A percentile compares a stretch with the other conserved stretches of the same genome.
Conservation (phyloP, 2,888 invertebrate species). For the Limnephilus marmoratus region DNA sequence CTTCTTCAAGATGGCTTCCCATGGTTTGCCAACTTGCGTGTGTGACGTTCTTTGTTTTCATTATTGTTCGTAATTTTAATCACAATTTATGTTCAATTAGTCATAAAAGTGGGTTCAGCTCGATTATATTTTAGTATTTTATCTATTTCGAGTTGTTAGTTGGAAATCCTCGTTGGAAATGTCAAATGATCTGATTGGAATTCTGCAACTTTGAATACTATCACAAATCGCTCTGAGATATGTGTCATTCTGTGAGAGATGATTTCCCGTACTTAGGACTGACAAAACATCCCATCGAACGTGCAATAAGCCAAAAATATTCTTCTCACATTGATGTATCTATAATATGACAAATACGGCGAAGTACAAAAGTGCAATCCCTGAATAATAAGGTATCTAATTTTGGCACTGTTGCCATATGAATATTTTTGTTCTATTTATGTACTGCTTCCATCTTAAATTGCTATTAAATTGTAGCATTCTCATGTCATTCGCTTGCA, state of each 20-base stretch:
- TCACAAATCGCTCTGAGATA: slow-evolving; percentile 61
- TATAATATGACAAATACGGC: slow-evolving; percentile 1
- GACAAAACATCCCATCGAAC: slow-evolving; percentile 40
- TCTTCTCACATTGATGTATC: not conserved
- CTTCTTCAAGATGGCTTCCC: slow-evolving; percentile 86
- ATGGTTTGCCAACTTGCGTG: slow-evolving; percentile 81
- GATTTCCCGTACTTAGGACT: slow-evolving; percentile 47
- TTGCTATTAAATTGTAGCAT: slow-evolving; percentile 61
- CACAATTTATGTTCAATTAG: slow-evolving; percentile 37
- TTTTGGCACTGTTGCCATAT: slow-evolving; percentile 65
- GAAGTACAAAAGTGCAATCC: slow-evolving; percentile 58
- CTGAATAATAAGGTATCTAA: slow-evolving; percentile 63
- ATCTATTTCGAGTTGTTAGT: slow-evolving; percentile 26
- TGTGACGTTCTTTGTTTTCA: slow-evolving; percentile 71
- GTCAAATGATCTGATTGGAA: slow-evolving; percentile 57
- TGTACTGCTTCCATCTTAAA: slow-evolving; percentile 65
- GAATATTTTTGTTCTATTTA: slow-evolving; percentile 65
- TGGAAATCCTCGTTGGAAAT: slow-evolving; percentile 42
- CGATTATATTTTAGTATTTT: slow-evolving; percentile 24
- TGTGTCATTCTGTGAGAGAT: slow-evolving; percentile 61
- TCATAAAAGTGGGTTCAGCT: slow-evolving; percentile 13
- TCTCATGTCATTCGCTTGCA: slow-evolving; percentile 54
- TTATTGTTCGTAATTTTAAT: slow-evolving; percentile 62
- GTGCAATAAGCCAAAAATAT: slow-evolving; percentile 5
- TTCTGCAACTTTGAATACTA: slow-evolving; percentile 59